Base-by-base conservation (phyloP, 64 coral and sea anemone species). In the Porites lutea region DNA sequence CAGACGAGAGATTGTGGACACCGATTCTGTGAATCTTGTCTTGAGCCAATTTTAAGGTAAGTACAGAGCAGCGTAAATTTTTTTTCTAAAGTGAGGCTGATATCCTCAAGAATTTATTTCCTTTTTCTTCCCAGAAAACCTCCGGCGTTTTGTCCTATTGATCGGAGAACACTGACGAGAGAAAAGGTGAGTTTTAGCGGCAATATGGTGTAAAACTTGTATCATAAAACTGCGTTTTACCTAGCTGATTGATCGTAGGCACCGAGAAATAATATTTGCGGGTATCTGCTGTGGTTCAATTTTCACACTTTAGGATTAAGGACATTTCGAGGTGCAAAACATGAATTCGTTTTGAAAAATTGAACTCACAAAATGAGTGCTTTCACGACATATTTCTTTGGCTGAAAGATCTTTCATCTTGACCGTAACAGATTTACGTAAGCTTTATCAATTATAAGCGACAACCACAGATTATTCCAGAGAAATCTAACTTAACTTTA, bases 1-100 rank as follows among this genome's bases (percentile, higher is more conserved):
- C 97, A 99, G 73, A 99, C 97, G 5, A 79, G 94, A 22, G 97
- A 99, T 49, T 99, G 97, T 72, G 97, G 97, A 13, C 97, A 99
- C 92, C 97, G 97, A 4, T 99, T 99, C 52, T 99, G 97, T 23
- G 97, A 99, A 59, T 93, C 94, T 11, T 99, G 97, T 66, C 84
- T 99, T 8, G 97, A 99, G 67, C 97, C 97, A 74, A 99, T 99
- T 75, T 89, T 99, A 59, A 93, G 97, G 97, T 99, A 43, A 78
- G 63, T 44, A 75, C 20, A 53, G 13, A 12, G 49, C 48, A 52
- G n/a, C 37, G 59, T 53, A 37, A 37, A 13, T 59, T 59, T 48
- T 20, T 43, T 82, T 94, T 37, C 77, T 15, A 71, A 21, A 14
- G 66, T 52, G 82, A 59, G 75, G 21, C 59, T 19, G 21, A 6